These are phyloP conservation scores for Eumaeus atala DNA, from an alignment of 1,140 invertebrate species.

Conservation along the genomic window DNA sequence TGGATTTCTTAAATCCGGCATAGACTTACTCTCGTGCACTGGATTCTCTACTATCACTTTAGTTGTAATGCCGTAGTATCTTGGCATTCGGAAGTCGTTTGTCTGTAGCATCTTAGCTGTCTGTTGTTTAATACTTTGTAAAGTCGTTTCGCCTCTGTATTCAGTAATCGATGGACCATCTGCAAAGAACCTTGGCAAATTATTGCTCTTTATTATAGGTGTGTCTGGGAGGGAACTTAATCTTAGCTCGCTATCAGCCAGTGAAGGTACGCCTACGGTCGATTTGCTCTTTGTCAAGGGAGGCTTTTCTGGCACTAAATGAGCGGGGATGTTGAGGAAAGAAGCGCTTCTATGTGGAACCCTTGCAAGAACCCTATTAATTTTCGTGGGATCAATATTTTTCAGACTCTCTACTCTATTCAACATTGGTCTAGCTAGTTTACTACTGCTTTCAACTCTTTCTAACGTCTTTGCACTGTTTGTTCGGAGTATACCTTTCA, in stretches of 20 bases:
- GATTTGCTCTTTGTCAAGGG: conserved; percentile 61
- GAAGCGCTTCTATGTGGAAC: conserved; percentile 70
- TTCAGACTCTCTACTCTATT: conserved; percentile 67
- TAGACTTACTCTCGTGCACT: conserved; percentile 66
- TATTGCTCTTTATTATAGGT: conserved; percentile 67
- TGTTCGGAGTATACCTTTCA: conserved; percentile 61
- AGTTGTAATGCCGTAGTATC: conserved; percentile 54
- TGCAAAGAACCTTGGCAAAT: conserved; percentile 68
- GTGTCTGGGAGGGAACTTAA: conserved; percentile 65
- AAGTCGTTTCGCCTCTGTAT: conserved; percentile 61
- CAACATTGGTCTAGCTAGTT: conserved; percentile 38
- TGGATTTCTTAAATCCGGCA: conserved; percentile 66
- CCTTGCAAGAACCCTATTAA: conserved; percentile 62
- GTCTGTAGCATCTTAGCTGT: conserved; percentile 54
- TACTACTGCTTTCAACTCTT: conserved; percentile 47
- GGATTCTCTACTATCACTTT: conserved; percentile 35
- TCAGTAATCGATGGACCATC: conserved; percentile 58
- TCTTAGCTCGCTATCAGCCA: conserved; percentile 47
- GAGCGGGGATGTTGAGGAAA: conserved; percentile 64
- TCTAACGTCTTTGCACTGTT: conserved; percentile 54
- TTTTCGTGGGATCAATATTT: conserved; percentile 58
- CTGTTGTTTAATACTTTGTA: conserved; percentile 63
- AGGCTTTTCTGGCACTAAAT: conserved; percentile 55
- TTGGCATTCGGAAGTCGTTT: conserved; percentile 69
- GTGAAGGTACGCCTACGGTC: conserved; percentile 47